Percentiles rank a stretch among this genome's conserved stretches.
Conservation (phyloP, 2,797 vertebrate species). For the Lacerta bilineata region DNA sequence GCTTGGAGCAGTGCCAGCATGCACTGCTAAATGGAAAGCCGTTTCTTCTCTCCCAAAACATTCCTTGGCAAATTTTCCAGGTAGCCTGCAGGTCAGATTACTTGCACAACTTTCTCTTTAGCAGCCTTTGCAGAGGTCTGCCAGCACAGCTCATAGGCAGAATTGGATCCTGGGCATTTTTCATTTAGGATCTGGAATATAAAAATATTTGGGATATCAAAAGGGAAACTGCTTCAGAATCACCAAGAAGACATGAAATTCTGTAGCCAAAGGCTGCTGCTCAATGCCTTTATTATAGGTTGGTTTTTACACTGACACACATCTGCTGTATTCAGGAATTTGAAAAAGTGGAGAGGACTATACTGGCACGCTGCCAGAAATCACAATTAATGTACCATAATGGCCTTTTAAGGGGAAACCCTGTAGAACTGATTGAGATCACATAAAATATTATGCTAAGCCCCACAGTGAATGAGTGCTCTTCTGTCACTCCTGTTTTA, state of each 20-base stretch:
- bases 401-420: conserved; percentile 65
- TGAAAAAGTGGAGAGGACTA: conserved; percentile 47
- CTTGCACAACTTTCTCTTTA: conserved; percentile 29
- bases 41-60: background rate
- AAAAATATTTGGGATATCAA: conserved; percentile 1
- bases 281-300: conserved; percentile 7
- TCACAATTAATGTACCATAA: conserved; percentile 63
- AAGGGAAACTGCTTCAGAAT: conserved; percentile 69
- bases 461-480: conserved; percentile 33
- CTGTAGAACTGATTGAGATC: conserved; percentile 65
- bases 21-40: background rate
- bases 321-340: conserved; percentile 62
- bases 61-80: accelerated
- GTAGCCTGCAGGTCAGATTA: conserved; percentile 47
- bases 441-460: conserved; percentile 59
- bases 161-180: conserved; percentile 49
- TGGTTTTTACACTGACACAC: conserved; percentile 15
- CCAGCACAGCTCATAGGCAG: conserved; percentile 35
- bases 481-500: conserved; percentile 39
- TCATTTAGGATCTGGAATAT: conserved; percentile 60
- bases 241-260: conserved; percentile 68
- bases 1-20: accelerated
- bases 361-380: conserved; percentile 58
- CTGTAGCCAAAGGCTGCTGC: conserved; percentile 56
- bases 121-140: conserved; percentile 17